Conservation (phyloP, 1,140 invertebrate species). For the Gonioctena quinquepunctata region DNA sequence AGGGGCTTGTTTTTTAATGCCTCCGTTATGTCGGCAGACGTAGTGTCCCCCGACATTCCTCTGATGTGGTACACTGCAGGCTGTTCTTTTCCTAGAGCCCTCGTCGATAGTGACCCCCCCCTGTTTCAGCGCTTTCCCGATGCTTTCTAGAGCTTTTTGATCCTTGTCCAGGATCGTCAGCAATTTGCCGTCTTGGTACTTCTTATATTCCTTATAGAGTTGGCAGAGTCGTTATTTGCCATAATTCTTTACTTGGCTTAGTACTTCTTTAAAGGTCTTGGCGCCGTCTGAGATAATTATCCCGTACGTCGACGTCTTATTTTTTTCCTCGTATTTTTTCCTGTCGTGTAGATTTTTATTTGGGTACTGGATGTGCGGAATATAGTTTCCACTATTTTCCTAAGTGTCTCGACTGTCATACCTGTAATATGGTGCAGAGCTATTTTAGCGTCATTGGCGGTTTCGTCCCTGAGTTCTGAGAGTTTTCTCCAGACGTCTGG, state of each 20-base stretch:
- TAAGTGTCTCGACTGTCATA: too few species aligned
- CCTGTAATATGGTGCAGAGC: background rate
- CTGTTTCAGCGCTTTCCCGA: too few species aligned
- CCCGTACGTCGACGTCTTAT: background rate
- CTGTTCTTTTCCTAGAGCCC: too few species aligned
- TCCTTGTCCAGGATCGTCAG: background rate
- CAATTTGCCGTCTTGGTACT: too few species aligned
- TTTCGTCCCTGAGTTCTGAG: too few species aligned
- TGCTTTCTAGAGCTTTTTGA: background rate
- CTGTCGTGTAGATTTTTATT: too few species aligned
- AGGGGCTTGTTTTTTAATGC: constrained; percentile 19
- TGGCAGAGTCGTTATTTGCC: constrained; percentile 13
- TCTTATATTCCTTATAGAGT: too few species aligned
- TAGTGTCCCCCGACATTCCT: background rate
- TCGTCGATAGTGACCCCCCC: background rate
- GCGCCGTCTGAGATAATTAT: constrained; percentile 1
- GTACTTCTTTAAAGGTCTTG: too few species aligned
- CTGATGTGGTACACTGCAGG: too few species aligned
- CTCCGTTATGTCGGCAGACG: constrained; percentile 18
- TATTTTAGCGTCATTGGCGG: background rate
- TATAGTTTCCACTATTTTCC: constrained; percentile 21
- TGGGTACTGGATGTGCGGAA: too few species aligned
- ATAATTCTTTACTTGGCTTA: constrained; percentile 1
- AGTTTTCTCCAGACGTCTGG: too few species aligned
- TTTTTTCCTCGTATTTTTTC: too few species aligned